Evolutionary conservation across 2,888 invertebrate genomes (phyloP).

Genomic region (Amblyjoppa proteus): DNA sequence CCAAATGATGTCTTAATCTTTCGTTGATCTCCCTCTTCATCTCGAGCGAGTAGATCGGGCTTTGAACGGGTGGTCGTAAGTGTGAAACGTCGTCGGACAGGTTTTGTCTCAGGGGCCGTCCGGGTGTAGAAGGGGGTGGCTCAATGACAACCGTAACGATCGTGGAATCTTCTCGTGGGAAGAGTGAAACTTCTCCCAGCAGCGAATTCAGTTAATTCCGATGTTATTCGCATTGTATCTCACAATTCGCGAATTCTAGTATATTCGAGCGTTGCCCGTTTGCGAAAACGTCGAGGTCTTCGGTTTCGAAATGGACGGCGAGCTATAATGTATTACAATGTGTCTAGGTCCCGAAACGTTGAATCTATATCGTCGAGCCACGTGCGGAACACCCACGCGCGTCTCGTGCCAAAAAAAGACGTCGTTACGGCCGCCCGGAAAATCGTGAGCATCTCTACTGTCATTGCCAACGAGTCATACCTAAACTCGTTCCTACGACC

Average conservation of each 20-base stretch:
- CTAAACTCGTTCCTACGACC: background rate
- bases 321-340: conserved; percentile 61
- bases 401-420: conserved; percentile 67
- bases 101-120: conserved; percentile 17
- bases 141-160: conserved; percentile 10
- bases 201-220: background rate
- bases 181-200: background rate
- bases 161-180: conserved; percentile 9
- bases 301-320: background rate
- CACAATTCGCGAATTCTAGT: background rate
- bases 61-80: background rate
- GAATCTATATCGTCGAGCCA: conserved; percentile 50
- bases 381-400: conserved; percentile 68
- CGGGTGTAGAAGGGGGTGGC: background rate
- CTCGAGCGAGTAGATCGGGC: conserved; percentile 5
- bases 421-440: conserved; percentile 39
- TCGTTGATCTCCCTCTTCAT: background rate
- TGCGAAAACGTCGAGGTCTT: conserved; percentile 7
- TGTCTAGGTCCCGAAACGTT: conserved; percentile 54
- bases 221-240: background rate
- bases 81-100: conserved; percentile 20
- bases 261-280: background rate
- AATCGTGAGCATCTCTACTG: conserved; percentile 36
- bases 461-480: conserved; percentile 19
- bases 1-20: background rate